Percentiles rank a stretch among this genome's conserved stretches.
phyloP scores from a whole-genome alignment of 1,140 invertebrate species.

The Brachionus paranguensis region DNA sequence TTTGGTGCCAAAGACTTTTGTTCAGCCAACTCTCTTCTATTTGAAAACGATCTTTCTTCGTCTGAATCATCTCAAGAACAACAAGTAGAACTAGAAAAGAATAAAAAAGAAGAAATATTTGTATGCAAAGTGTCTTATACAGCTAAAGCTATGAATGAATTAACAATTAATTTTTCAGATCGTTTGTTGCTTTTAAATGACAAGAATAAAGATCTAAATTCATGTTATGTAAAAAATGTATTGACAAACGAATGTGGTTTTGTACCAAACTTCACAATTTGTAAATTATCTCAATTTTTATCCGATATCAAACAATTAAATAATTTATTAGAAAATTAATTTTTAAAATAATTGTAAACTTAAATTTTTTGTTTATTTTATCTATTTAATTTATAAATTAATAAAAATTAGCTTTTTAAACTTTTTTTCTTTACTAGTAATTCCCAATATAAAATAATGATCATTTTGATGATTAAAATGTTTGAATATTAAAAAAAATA shows the following conservation, averaged over 20 bases:
- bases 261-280: not conserved
- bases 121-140: not conserved
- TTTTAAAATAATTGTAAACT: not conserved
- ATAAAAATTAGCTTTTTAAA: not conserved
- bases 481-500: too few relatives aligned
- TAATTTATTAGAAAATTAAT: not conserved
- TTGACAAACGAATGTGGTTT: not conserved
- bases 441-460: too few relatives aligned
- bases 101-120: not conserved
- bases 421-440: too few relatives aligned
- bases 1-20: not conserved
- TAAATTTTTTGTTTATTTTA: not conserved
- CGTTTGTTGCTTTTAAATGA: not conserved
- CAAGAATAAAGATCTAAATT: not conserved
- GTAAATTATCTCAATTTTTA: not conserved
- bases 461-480: too few relatives aligned
- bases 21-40: not conserved
- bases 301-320: not conserved
- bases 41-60: not conserved
- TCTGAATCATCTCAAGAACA: not conserved
- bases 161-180: not conserved
- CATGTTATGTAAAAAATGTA: not conserved
- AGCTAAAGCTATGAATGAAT: not conserved
- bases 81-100: not conserved
- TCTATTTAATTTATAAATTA: not conserved